phyloP scores from a whole-genome alignment of 2,888 invertebrate genomes.

The Conistra vaccinii region DNA sequence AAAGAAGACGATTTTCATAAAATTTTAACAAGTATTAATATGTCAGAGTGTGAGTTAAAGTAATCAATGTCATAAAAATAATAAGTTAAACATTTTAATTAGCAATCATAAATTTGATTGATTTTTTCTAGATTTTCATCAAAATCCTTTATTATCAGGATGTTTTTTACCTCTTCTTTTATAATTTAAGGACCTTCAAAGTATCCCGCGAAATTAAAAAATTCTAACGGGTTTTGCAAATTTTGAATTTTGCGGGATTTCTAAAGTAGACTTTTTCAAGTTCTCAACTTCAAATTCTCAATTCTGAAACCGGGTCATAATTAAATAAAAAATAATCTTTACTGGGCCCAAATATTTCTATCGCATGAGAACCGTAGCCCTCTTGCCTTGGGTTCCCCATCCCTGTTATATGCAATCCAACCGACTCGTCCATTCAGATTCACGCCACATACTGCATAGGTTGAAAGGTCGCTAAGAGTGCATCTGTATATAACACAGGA shows the following conservation, averaged over 20 bases:
- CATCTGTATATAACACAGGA: slow-evolving; percentile 5
- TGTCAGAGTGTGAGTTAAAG: too few relatives aligned
- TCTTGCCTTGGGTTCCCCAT: background rate
- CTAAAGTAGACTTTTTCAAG: too few relatives aligned
- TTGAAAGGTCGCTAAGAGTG: slow-evolving; percentile 29
- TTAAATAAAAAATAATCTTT: background rate
- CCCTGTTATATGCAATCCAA: slow-evolving; percentile 5
- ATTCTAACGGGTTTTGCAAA: too few relatives aligned
- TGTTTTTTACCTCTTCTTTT: background rate
- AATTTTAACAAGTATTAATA: too few relatives aligned
- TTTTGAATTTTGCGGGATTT: background rate
- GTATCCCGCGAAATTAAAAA: too few relatives aligned
- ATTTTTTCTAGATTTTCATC: background rate
- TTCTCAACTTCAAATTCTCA: too few relatives aligned
- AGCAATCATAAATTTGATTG: too few relatives aligned
- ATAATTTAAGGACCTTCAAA: background rate
- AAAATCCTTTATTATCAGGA: background rate
- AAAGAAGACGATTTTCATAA: too few relatives aligned
- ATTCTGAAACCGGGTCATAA: too few relatives aligned
- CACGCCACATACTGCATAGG: background rate
- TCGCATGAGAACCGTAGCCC: background rate
- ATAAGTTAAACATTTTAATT: too few relatives aligned
- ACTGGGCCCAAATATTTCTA: background rate
- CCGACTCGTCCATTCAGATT: background rate
- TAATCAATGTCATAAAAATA: too few relatives aligned